These are phyloP conservation scores for Rana temporaria DNA, from an alignment of 2,113 vertebrate species.

Conservation along the genomic window DNA sequence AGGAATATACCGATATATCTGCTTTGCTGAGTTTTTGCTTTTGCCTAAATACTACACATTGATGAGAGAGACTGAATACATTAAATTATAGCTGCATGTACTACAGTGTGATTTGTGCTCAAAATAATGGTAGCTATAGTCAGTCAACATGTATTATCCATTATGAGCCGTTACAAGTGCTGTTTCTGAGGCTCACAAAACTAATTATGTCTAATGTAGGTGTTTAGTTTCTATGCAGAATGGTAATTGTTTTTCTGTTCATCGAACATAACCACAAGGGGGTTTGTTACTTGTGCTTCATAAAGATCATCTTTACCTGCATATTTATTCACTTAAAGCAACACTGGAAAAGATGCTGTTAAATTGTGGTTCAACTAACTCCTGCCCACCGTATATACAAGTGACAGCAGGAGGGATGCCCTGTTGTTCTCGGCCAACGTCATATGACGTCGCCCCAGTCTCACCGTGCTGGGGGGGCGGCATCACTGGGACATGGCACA, in stretches of 20 bases:
- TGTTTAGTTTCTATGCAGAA: conserved; percentile 45
- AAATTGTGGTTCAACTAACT: too few species aligned
- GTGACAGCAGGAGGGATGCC: too few species aligned
- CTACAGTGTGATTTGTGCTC: neutral
- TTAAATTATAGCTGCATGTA: neutral
- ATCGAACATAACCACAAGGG: neutral
- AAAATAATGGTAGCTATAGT: neutral
- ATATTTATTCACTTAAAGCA: neutral
- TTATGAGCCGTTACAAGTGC: neutral
- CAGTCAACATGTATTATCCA: neutral
- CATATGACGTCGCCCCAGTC: too few species aligned
- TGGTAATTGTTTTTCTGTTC: neutral
- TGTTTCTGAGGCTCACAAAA: neutral
- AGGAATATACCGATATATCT: neutral
- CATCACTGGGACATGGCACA: too few species aligned
- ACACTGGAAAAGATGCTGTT: too few species aligned
- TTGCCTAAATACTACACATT: neutral
- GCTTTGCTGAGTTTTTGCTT: too few species aligned
- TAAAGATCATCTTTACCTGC: conserved; percentile 46
- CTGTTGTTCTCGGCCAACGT: too few species aligned
- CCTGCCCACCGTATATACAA: too few species aligned
- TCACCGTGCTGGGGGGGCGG: too few species aligned
- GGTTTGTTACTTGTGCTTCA: neutral
- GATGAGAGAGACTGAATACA: too few species aligned
- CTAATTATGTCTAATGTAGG: neutral